phyloP scores from a whole-genome alignment of 2,888 invertebrate species.

The Caenorhabditis sp. region DNA sequence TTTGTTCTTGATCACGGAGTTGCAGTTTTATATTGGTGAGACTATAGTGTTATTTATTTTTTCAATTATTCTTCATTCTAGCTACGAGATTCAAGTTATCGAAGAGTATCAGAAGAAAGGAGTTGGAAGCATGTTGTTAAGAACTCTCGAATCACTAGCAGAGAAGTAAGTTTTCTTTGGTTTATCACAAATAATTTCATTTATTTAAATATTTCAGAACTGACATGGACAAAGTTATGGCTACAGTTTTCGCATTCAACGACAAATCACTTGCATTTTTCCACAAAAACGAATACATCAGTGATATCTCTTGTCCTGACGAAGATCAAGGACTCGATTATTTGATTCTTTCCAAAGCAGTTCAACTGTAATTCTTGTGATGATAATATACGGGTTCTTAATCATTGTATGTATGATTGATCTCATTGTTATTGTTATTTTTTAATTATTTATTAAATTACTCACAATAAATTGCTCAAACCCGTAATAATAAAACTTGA shows the following conservation, averaged over 20 bases:
- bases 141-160: slow-evolving; percentile 81
- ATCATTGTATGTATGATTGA: neutral
- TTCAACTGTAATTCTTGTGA: neutral
- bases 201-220: slow-evolving; percentile 41
- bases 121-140: slow-evolving; percentile 84
- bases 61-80: slow-evolving; percentile 71
- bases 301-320: slow-evolving; percentile 51
- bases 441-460: neutral
- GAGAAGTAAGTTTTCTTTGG: slow-evolving; percentile 49
- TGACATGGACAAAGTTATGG: slow-evolving; percentile 62
- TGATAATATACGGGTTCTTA: neutral
- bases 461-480: neutral
- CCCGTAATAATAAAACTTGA: neutral
- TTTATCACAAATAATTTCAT: neutral
- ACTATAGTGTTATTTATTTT: slow-evolving; percentile 31
- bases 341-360: slow-evolving; percentile 48
- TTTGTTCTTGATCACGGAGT: slow-evolving; percentile 84
- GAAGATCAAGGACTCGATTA: slow-evolving; percentile 51
- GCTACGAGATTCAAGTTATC: slow-evolving; percentile 88
- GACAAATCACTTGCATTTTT: slow-evolving; percentile 61
- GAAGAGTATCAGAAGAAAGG: slow-evolving; percentile 80
- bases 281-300: slow-evolving; percentile 59
- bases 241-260: slow-evolving; percentile 66
- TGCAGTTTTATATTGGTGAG: slow-evolving; percentile 82
- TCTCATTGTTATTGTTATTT: neutral